Evolutionary conservation across 2,113 vertebrate genomes (phyloP), one percentile per base, ranked within the genome.

Genomic region (Murina feae): DNA sequence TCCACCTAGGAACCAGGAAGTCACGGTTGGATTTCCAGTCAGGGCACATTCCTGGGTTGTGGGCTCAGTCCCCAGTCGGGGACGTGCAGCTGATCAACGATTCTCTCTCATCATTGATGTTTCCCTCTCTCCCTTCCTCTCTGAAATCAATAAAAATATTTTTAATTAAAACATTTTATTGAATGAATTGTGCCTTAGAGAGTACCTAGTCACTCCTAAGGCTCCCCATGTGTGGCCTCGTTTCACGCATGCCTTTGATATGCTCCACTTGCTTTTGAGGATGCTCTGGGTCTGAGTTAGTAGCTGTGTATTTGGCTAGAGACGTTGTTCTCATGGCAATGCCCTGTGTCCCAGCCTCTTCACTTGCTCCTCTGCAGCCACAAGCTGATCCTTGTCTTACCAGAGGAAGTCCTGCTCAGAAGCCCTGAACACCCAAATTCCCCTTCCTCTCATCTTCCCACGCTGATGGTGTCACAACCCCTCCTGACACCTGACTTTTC

Each of bases 341-440:
- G 30, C n/a, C 49, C 86, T 39, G 25, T 32, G 39, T 81, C 80
- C 58, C 6, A 68, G 81, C 16, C 30, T 85, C 68, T 72, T 86
- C n/a, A 53, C 72, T 49, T 58, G 60, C 60, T 53, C 44, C 44
- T 28, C 28, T 14, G 32, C 9, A 28, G 51, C 85, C 86, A 90
- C 83, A 76, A 76, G 74, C 65, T 83, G 44, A 42, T 74, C 60
- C 79, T 95, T 89, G 87, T 82, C 92, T 82, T 93, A 89, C 58
- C 58, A 78, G 60, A 96, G 78, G 84, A 91, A 37, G 20, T 66
- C 49, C 71, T 87, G 75, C 53, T 58, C 69, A 60, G 60, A 93
- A 60, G 44, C 60, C 65, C 17, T 6, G 78, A 47, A 78, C 63
- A 68, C 32, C 44, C 79, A 37, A 13, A 79, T 86, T 71, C 60